Base-by-base conservation (phyloP, 2,888 invertebrate species). In the Spatulosminthurus flaviceps region DNA sequence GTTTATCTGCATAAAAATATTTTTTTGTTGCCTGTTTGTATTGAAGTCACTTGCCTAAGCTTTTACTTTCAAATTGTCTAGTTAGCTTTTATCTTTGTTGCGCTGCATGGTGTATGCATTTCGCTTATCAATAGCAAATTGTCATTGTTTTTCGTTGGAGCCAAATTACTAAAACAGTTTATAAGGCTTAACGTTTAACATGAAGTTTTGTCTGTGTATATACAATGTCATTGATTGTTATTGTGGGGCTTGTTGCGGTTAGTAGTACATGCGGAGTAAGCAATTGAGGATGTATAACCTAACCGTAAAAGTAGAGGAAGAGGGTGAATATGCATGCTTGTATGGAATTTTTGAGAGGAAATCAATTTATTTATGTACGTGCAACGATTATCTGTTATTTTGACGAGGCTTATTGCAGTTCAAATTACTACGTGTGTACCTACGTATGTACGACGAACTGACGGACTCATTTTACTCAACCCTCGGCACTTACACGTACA, bases 51-150 rank as follows among this genome's bases (percentile, higher is more conserved):
- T n/a, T 51, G 34, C 34, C 9, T 9, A 51, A 19, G 51, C 51
- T 51, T 51, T 51, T 51, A 51, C 51, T 51, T 51, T 51, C 51
- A 51, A 51, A 51, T 51, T 51, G 51, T 51, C 51, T 51, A 5
- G n/a, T n/a, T 51, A 2, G 5, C 19, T 13, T 16, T 51, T 51
- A 19, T 51, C 51, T 2, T 9, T 19, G 16, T 51, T 34, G 5
- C n/a, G n/a, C n/a, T n/a, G n/a, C n/a, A n/a, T 34, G 9, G 34
- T 34, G 4, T 34, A 7, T 34, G 34, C 34, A 34, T 34, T 34
- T 34, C n/a, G 34, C 34, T 34, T 34, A 34, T 34, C 34, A 34
- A 34, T 34, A 7, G 34, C 34, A 34, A 34, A 34, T 34, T 34
- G 34, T 34, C 34, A 34, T 34, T 34, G 4, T 4, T 34, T 7